These are phyloP conservation scores for Alfaro cultratus DNA, from an alignment of 2,797 vertebrate genomes.

Conservation along the genomic window DNA sequence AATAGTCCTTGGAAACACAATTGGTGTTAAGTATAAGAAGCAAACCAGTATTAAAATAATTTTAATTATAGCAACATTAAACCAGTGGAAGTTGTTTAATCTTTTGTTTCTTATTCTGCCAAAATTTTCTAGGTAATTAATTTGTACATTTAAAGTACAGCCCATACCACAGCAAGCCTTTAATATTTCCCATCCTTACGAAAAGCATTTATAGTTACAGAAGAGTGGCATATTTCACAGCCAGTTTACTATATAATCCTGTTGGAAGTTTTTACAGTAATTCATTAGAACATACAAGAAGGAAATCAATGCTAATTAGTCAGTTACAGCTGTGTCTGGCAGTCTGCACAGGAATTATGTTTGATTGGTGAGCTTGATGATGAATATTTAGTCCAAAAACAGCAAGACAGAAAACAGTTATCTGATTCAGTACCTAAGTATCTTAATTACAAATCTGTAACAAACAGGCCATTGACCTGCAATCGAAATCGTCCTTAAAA, in stretches of 20 bases:
- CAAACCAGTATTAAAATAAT: neutral
- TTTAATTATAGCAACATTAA: neutral
- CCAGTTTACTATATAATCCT: neutral
- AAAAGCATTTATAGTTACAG: neutral
- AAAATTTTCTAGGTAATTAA: neutral
- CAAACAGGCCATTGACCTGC: constrained; percentile 37
- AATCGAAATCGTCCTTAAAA: constrained; percentile 33
- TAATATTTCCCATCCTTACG: neutral
- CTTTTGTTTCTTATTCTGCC: neutral
- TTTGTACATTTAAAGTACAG: neutral
- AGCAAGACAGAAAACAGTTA: constrained; percentile 48
- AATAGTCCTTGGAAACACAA: neutral
- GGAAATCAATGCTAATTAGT: constrained; percentile 57
- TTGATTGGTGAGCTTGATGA: constrained; percentile 40
- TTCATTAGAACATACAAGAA: constrained; percentile 10
- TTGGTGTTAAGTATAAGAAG: neutral
- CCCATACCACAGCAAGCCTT: neutral
- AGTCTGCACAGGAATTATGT: constrained; percentile 21
- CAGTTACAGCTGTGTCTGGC: constrained; percentile 47
- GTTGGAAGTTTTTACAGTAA: neutral
- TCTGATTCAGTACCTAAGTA: constrained; percentile 45
- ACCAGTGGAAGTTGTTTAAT: neutral
- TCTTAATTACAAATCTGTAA: constrained; percentile 39
- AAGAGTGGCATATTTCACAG: neutral
- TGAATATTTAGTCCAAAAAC: constrained; percentile 49